Conservation (phyloP, 2,888 invertebrate species). For the Eupithecia centaureata region DNA sequence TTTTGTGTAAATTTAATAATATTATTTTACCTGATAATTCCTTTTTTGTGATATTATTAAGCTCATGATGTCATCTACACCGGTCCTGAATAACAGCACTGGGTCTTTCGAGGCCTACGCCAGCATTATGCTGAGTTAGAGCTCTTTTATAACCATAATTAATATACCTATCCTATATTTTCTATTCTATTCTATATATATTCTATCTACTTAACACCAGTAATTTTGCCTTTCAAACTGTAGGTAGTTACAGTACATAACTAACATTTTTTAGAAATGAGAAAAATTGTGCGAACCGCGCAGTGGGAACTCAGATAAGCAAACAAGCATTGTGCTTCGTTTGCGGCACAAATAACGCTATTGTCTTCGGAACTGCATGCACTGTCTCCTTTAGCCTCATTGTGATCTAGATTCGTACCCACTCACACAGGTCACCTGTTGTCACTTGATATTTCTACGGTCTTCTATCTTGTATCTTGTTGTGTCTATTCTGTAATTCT, state of each 20-base stretch:
- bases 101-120: too few species aligned
- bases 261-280: constrained; percentile 49
- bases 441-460: neutral
- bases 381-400: constrained; percentile 26
- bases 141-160: too few species aligned
- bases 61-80: too few species aligned
- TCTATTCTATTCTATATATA: too few species aligned
- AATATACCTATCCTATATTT: too few species aligned
- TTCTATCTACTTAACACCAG: neutral
- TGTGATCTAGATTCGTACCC: constrained; percentile 23
- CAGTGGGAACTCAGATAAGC: constrained; percentile 73
- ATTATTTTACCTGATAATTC: too few species aligned
- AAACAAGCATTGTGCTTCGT: constrained; percentile 70
- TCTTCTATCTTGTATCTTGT: neutral
- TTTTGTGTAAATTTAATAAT: too few species aligned
- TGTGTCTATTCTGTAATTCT: too few species aligned
- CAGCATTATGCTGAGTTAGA: too few species aligned
- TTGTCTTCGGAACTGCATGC: constrained; percentile 52
- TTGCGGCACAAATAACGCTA: constrained; percentile 66
- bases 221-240: neutral
- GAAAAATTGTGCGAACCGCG: constrained; percentile 75
- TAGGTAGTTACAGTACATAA: constrained; percentile 45
- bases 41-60: too few species aligned
- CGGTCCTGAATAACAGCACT: too few species aligned
- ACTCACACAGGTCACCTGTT: constrained; percentile 17